Base-by-base conservation (phyloP, 1,140 invertebrate species). In the Pogonognathellus flavescens region DNA sequence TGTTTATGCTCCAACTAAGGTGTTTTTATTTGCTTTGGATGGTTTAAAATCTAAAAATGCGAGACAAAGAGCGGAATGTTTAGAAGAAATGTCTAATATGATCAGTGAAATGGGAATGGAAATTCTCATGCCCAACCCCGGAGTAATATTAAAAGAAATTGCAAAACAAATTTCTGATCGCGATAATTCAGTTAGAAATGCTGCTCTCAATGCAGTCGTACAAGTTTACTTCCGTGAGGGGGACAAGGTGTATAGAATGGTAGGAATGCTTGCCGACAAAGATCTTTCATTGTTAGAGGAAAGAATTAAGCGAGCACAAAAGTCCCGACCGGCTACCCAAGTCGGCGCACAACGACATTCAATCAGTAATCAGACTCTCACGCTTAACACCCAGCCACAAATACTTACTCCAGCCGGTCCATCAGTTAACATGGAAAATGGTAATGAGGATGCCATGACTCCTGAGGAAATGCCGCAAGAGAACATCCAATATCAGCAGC, bases 11-110 rank as follows among this genome's bases (percentile, higher is more conserved):
- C 95, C 95, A 59, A 95, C 94, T 53, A 99, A 98, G 90, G 92
- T 99, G 88, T 99, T 98, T 90, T 92, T 92, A 83, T 96, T 96
- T 89, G 92, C 99, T 2, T 96, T 99, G 94, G 97, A 99, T 89
- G 98, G 97, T 14, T 91, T 99, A 1, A 97, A 97, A 90, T 97
- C 97, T 0, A 99, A 99, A 91, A 99, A 99, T 92, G 95, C 98
- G 7, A 93, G 98, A 83, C 98, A 99, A 91, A 93, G 98, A 90
- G 95, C 97, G 94, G 98, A 99, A 91, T 99, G 98, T 90, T 92
- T 99, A 60, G 97, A 98, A 89, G 96, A 97, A 90, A 92, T 99
- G 86, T 95, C 95, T 8, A 94, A 93, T 82, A 92, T 99, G 62
- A 96, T 99, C 86, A 95, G 97, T 90, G 93, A 92, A 80, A 96